A percentile compares a stretch with the other conserved stretches of the same genome.
phyloP scores from a whole-genome alignment of 2,888 invertebrate species.

The Drosophila paranaensis region DNA sequence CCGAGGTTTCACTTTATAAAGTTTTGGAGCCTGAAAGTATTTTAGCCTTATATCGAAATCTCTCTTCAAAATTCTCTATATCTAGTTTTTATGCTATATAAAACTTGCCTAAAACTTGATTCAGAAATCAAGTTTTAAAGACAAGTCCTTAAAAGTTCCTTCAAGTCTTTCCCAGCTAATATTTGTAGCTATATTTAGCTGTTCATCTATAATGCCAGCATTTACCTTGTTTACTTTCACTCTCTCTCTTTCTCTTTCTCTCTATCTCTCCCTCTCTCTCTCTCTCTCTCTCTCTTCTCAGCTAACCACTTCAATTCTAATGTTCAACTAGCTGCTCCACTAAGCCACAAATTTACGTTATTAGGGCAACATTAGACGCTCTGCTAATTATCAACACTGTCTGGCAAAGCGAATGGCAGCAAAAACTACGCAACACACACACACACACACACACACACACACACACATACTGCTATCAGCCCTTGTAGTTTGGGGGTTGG shows the following conservation, averaged over 20 bases:
- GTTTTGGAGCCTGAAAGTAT: no score
- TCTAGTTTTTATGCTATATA: no score
- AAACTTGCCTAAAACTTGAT: not conserved
- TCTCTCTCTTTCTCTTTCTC: not conserved
- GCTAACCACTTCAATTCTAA: conserved; percentile 14
- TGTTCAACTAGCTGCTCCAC: conserved; percentile 18
- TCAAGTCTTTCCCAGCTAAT: not conserved
- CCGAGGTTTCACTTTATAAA: no score
- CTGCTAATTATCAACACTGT: conserved; percentile 77
- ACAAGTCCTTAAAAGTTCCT: not conserved
- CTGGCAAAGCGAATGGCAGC: conserved; percentile 31
- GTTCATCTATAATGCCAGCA: not conserved
- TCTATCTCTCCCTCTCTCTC: not conserved
- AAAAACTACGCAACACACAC: conserved; percentile 24
- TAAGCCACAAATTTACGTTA: conserved; percentile 74
- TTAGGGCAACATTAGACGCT: conserved; percentile 75
- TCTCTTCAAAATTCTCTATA: no score
- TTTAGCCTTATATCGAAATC: no score
- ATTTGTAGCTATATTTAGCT: not conserved
- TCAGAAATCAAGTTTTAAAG: not conserved
- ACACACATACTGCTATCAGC: not conserved
- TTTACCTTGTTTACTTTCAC: conserved; percentile 12
- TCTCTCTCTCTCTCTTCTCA: not conserved
- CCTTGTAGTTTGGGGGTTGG: conserved; percentile 13
- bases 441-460: not conserved